These are phyloP conservation scores for Aleiodes leptofemur DNA, from an alignment of 2,888 invertebrate species.

Conservation along the genomic window DNA sequence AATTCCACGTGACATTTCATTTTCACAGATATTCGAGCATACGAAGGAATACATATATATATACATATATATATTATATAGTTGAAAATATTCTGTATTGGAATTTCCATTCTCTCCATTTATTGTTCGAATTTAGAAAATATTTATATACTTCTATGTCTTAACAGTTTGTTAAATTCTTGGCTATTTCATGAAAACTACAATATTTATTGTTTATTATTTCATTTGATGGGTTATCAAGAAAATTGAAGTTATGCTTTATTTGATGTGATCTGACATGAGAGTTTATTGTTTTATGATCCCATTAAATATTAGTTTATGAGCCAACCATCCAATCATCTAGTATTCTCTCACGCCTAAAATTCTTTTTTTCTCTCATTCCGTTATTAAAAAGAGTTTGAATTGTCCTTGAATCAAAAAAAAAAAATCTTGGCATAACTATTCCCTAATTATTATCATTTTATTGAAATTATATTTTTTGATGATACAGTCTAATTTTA, in stretches of 20 bases:
- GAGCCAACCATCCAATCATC: conserved; percentile 59
- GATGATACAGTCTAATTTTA: neutral
- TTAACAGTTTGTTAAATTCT: neutral
- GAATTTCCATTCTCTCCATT: conserved; percentile 2
- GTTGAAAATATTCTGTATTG: conserved; percentile 23
- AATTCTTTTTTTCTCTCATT: conserved; percentile 4
- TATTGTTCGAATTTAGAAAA: neutral
- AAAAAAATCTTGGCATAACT: neutral
- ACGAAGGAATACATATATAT: neutral
- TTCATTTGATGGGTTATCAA: neutral
- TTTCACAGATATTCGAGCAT: conserved; percentile 12
- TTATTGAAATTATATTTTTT: conserved; percentile 24
- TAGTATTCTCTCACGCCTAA: conserved; percentile 51
- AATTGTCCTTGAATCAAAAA: conserved; percentile 36
- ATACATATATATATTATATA: neutral
- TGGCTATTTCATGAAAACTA: conserved; percentile 1
- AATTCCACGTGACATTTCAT: conserved; percentile 28
- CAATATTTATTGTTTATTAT: neutral
- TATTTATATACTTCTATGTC: neutral
- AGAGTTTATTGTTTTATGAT: conserved; percentile 72
- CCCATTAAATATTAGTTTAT: conserved; percentile 73
- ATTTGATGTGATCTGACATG: conserved; percentile 7
- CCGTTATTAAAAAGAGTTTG: conserved; percentile 39
- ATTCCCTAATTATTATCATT: conserved; percentile 32
- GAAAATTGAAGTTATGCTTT: neutral